Percentiles rank a stretch among this genome's conserved stretches.
phyloP scores from a whole-genome alignment of 2,797 vertebrate species.

The Eulemur albifrons region DNA sequence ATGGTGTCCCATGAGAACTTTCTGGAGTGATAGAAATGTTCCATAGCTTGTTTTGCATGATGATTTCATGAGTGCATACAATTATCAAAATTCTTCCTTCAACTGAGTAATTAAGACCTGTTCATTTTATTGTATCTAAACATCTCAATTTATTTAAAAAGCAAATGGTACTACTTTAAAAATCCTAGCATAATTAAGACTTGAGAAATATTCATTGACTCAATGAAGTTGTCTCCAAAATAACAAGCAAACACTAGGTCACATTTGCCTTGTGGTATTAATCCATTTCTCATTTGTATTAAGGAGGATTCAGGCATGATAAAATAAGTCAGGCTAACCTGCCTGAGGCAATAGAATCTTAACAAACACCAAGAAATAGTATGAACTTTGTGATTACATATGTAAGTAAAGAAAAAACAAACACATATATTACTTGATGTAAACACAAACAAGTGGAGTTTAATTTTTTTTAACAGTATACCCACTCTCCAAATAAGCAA shows the following conservation, averaged over 20 bases:
- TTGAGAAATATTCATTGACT: not conserved
- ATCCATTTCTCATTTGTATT: not conserved
- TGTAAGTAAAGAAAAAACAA: not conserved
- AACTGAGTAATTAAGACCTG: not conserved
- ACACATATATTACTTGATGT: not conserved
- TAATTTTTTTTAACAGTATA: not conserved
- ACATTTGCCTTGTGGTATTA: not conserved
- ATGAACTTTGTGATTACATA: not conserved
- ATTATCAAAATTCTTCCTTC: not conserved
- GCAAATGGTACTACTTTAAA: not conserved
- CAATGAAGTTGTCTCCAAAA: slow-evolving; percentile 2
- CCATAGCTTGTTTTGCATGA: not conserved
- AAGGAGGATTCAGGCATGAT: not conserved
- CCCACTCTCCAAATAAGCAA: not conserved
- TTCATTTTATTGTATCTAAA: not conserved
- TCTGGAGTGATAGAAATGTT: not conserved
- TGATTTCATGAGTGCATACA: not conserved
- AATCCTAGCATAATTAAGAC: not conserved
- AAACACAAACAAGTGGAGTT: not conserved
- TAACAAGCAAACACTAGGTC: not conserved
- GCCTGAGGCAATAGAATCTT: not conserved
- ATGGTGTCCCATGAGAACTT: not conserved
- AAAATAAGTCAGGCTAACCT: not conserved
- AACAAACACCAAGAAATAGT: not conserved
- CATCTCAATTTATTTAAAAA: not conserved